phyloP scores from a whole-genome alignment of 1,140 invertebrate genomes.

The Apis mellifera region DNA sequence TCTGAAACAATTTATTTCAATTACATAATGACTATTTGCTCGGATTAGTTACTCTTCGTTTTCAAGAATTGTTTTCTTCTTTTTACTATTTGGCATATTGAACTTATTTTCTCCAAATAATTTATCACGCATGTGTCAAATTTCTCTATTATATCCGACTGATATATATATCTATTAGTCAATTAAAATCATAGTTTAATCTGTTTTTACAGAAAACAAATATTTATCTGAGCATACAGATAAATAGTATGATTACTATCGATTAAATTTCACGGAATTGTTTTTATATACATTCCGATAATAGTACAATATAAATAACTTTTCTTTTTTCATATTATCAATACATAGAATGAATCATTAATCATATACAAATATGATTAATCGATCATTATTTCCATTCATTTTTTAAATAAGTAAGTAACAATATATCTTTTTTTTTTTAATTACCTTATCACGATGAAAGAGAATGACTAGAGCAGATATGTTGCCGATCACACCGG shows the following conservation, averaged over 20 bases:
- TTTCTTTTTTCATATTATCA: not conserved
- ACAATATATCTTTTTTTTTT: no score
- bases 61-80: not conserved
- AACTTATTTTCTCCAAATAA: not conserved
- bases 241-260: not conserved
- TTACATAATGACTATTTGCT: not conserved
- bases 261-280: not conserved
- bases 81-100: not conserved
- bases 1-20: constrained; percentile 73
- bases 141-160: not conserved
- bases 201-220: not conserved
- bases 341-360: not conserved
- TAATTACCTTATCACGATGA: constrained; percentile 79
- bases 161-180: not conserved
- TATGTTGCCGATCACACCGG: constrained; percentile 84
- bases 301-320: not conserved
- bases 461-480: constrained; percentile 84
- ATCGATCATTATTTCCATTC: no score
- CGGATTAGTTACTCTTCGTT: not conserved
- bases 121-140: not conserved
- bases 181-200: not conserved
- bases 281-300: not conserved
- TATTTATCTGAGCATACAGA: not conserved
- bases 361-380: not conserved
- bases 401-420: no score